These are phyloP conservation scores for Hecatera dysodea DNA, from an alignment of 2,888 invertebrate genomes.

Conservation along the genomic window DNA sequence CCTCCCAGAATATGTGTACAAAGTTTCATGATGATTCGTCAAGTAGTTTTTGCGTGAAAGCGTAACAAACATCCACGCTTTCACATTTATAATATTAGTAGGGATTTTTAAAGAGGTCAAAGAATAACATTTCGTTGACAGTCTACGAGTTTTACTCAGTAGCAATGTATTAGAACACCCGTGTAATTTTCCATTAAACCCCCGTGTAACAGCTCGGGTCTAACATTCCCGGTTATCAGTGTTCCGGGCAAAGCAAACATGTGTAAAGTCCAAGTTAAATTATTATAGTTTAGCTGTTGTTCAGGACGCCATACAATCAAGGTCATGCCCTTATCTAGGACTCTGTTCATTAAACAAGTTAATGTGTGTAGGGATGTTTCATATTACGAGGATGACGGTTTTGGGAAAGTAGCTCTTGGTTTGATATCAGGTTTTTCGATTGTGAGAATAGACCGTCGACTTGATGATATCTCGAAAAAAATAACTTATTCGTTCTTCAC, in stretches of 20 bases:
- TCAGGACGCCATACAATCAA: conserved; percentile 42
- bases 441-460: too few relatives aligned
- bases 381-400: not conserved
- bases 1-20: too few relatives aligned
- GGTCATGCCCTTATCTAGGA: conserved; percentile 22
- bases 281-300: conserved; percentile 54
- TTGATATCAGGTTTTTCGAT: not conserved
- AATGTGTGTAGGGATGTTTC: not conserved
- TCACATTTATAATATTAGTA: too few relatives aligned
- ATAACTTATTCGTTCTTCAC: too few relatives aligned
- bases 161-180: not conserved
- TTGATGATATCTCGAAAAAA: too few relatives aligned
- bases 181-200: not conserved
- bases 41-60: too few relatives aligned
- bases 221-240: conserved; percentile 35
- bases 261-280: conserved; percentile 52
- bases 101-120: not conserved
- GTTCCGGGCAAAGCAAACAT: conserved; percentile 52
- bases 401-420: not conserved
- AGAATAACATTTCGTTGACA: not conserved
- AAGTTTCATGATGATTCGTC: too few relatives aligned
- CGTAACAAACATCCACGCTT: too few relatives aligned
- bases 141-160: not conserved
- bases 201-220: conserved; percentile 1
- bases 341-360: conserved; percentile 4